Evolutionary conservation across 2,888 invertebrate species (phyloP), one percentile per base, ranked within the genome.

Genomic region (Nezara viridula): DNA sequence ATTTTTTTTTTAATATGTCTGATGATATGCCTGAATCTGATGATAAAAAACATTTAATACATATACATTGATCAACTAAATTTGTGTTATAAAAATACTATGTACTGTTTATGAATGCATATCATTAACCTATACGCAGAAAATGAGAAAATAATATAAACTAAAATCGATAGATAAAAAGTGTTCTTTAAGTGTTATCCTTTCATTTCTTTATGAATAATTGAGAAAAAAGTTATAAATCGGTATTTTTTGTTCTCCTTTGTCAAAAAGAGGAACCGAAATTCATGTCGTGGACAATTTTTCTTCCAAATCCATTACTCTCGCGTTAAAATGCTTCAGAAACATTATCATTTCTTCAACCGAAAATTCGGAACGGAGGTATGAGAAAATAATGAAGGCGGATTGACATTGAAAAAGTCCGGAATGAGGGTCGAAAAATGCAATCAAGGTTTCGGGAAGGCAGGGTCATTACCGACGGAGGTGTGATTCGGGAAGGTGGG

Each of bases 341-440:
- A 73, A 37, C 66, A 73, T 81, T 81, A 81, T 81, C 40, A 44
- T 81, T 81, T 81, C 81, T 81, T 47, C 81, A 73, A 24, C 24
- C 2, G 44, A 44, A 44, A 44, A n/a, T 81, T 40, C 44, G 44
- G 81, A 10, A 81, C 66, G 66, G 66, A n/a, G 81, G 81, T 44
- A 81, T 81, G 81, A 81, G 81, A 81, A 81, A 44, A 81, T 81
- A 81, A 81, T 47, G 44, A 81, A 81, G 81, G 44, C 44, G 81
- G 44, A 81, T 40, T 44, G 44, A 81, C 40, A 81, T 1, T 44
- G 44, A 81, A 81, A 81, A 81, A 81, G 44, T 81, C n/a, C 44
- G 40, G 81, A 40, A 40, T 47, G 44, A 81, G 81, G 81, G n/a
- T 40, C 44, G 81, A 81, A 81, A 81, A 81, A 81, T 81, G 81